Base-by-base conservation (phyloP, 2,888 invertebrate genomes). In the Dynastes tityus region DNA sequence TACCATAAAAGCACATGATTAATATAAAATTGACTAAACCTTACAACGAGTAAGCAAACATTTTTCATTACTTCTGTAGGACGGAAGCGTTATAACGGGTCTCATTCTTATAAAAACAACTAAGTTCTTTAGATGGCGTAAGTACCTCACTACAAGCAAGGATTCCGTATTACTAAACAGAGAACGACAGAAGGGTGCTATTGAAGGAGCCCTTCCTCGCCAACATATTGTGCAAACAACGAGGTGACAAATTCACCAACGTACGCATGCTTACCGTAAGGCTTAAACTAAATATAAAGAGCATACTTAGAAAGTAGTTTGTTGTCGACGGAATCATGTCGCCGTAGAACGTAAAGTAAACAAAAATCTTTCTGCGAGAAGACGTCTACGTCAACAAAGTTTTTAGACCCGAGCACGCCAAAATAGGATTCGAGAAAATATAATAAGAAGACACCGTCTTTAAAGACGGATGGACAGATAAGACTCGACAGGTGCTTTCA, bases 211-310 rank as follows among this genome's bases (percentile, higher is more conserved):
- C 9, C 5, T 61, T 61, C 11, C 64, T 32, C 37, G 29, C 22
- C 32, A 13, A n/a, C 6, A 32, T 29, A 37, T 32, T 32, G 32
- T 64, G 32, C 37, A 64, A 64, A 29, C 32, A 64, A 27, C 32
- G 64, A n/a, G 6, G n/a, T n/a, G 13, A 29, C 29, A 32, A 37
- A 29, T 32, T 32, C 64, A 5, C 64, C 32, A 37, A 11, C 37
- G 64, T 64, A 64, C 11, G 64, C 32, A 29, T 64, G 6, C 64
- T 32, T 13, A n/a, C 64, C 37, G n/a, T 13, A 29, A 64, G 32
- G 64, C 37, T 64, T 37, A 64, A 29, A 64, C 6, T 37, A 64
- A 64, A 64, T 32, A 64, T 29, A 32, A 64, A 32, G 64, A 64
- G 37, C 32, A 64, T 9, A 64, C 32, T 37, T 64, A 64, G 32